These are phyloP conservation scores for Tragulus kanchil DNA, from an alignment of 2,113 vertebrate genomes.

Conservation along the genomic window DNA sequence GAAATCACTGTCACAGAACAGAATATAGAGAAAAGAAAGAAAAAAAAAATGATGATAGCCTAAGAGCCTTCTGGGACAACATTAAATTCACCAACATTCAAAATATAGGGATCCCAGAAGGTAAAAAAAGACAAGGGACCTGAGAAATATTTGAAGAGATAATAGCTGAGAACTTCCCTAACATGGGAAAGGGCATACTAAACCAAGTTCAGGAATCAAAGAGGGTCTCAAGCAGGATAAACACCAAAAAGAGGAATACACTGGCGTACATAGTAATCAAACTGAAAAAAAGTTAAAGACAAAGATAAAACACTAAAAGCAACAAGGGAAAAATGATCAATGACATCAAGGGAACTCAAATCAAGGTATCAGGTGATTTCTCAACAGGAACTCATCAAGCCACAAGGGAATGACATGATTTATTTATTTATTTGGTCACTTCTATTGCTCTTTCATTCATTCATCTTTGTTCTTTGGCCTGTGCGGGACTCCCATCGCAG, in stretches of 20 bases:
- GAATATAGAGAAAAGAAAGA: not conserved
- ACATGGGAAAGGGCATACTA: not conserved
- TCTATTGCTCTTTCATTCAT: too few species aligned
- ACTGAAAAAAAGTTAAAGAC: not conserved
- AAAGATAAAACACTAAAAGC: not conserved
- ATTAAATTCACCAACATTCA: not conserved
- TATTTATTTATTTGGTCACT: not conserved
- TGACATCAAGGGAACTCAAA: not conserved
- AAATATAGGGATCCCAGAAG: not conserved
- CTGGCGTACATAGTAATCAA: not conserved
- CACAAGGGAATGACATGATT: not conserved
- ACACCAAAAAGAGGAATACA: not conserved
- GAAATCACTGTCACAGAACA: not conserved
- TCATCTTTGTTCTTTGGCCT: too few species aligned
- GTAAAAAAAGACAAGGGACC: not conserved
- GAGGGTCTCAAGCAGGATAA: not conserved
- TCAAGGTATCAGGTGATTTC: not conserved
- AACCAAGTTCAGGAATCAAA: not conserved
- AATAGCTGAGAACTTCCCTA: not conserved
- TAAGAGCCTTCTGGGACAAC: not conserved
- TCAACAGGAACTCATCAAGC: not conserved
- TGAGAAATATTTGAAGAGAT: not conserved
- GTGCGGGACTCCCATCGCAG: too few species aligned
- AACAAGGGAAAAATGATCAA: not conserved
- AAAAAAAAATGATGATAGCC: not conserved